Evolutionary conservation across 2,888 invertebrate genomes (phyloP), one percentile per base, ranked within the genome.

Genomic region (Doris montereyensis): DNA sequence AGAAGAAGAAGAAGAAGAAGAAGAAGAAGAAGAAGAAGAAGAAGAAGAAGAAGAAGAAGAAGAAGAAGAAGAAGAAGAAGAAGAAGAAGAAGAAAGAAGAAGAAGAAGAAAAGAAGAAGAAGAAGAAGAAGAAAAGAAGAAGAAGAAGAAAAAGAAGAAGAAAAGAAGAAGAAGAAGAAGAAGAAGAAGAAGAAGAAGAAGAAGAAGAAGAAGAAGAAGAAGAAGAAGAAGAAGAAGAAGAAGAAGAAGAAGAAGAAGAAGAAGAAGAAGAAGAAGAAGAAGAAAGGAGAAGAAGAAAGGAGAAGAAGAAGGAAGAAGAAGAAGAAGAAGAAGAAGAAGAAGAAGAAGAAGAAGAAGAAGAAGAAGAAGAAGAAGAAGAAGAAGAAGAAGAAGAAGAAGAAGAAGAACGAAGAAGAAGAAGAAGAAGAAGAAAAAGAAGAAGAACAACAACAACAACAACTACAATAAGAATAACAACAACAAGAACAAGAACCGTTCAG

Each of bases 321-420:
- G 70, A 13, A 70, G 32, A 30, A 70, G 70, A 30, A 70, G 70
- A 30, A 70, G 70, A 30, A 70, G 70, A 30, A 70, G 70, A 30
- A 70, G 32, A 30, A 70, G 70, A 30, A 70, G 70, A 8, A 70
- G 70, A 30, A 70, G 32, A 8, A 70, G 70, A 30, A 70, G 72
- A 26, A 72, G 24, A 13, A 72, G 41, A 13, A 41, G 41, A 10
- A 72, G 72, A 26, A 72, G 72, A n/a, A 41, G 52, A 10, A 65
- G 67, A 2, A 65, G 21, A 13, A 65, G 21, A 26, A 65, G 24
- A 26, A 65, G 21, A 26, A 24, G 21, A 26, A 21, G 21, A 26
- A 65, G n/a, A n/a, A n/a, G n/a, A n/a, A n/a, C n/a, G n/a, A n/a
- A n/a, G n/a, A n/a, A n/a, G n/a, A n/a, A n/a, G 21, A 2, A 65